A percentile compares a stretch with the other conserved stretches of the same genome.
Evolutionary conservation across 2,113 vertebrate species (phyloP).

Genomic region (Peromyscus leucopus): DNA sequence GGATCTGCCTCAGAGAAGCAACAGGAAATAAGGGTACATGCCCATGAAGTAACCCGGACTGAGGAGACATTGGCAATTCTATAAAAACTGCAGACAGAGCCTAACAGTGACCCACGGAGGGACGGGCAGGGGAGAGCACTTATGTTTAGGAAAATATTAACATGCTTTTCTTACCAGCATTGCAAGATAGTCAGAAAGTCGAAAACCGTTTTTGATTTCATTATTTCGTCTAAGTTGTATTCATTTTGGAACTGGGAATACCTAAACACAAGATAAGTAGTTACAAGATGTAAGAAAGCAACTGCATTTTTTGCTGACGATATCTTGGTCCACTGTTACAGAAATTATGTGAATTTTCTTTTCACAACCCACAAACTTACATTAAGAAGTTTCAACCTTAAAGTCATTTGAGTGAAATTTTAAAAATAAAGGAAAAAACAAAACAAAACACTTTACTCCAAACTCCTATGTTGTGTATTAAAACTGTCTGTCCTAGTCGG

Average conservation of each 20-base stretch:
- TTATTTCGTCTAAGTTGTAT: constrained; percentile 95
- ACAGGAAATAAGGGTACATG: neutral
- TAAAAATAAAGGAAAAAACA: neutral
- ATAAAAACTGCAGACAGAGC: neutral
- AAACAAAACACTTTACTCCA: too few relatives aligned
- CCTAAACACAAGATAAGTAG: constrained; percentile 85
- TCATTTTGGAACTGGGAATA: constrained; percentile 96
- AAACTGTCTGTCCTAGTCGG: neutral
- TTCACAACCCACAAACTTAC: constrained; percentile 38
- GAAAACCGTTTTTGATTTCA: constrained; percentile 91
- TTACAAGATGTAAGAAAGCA: constrained; percentile 6
- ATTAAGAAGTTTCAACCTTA: constrained; percentile 9
- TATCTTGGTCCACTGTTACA: constrained; percentile 1
- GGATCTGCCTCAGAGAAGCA: neutral
- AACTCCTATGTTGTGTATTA: neutral
- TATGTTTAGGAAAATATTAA: constrained; percentile 65
- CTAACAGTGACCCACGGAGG: neutral
- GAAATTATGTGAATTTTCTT: constrained; percentile 50
- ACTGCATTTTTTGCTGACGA: constrained; percentile 45
- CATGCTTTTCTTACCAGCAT: constrained; percentile 93
- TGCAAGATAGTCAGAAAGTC: constrained; percentile 96
- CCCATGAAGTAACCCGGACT: neutral
- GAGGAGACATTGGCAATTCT: neutral
- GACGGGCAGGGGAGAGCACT: neutral
- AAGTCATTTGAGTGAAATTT: constrained; percentile 26